Evolutionary conservation across 2,888 invertebrate species (phyloP), one percentile per base, ranked within the genome.

Genomic region (Limnephilus marmoratus): DNA sequence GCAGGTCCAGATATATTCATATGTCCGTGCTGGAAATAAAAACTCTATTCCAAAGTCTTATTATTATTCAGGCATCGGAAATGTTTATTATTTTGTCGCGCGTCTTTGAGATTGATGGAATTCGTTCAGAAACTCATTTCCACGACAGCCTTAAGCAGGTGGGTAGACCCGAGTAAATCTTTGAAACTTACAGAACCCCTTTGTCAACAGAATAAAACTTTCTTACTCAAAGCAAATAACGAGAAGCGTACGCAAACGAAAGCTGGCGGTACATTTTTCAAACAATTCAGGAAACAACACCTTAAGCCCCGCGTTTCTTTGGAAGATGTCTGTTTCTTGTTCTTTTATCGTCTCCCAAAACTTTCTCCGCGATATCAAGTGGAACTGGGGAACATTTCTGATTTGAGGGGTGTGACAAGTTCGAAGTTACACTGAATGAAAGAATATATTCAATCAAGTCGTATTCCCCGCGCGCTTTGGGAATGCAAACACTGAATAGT

Each of bases 261-360:
- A 86, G 49, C 86, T 45, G 86, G 45, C n/a, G 86, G 45, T 37
- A 86, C 41, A 86, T 45, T 86, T 86, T 86, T 45, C 86, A 86
- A 86, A 86, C 86, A 86, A 29, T 45, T n/a, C 86, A 86, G 45
- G 29, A 41, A 45, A 86, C 86, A 86, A 86, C 86, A 86, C 45
- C 86, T 45, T 83, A 45, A 86, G 49, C 45, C 49, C 45, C 37
- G 41, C 37, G 86, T 86, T 86, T 86, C 86, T 86, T n/a, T 41
- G n/a, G 86, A 86, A n/a, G 86, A 86, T 86, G 86, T 49, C 86
- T 86, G 29, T 86, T 68, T 68, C 68, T 68, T 68, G 68, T 45
- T 45, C 86, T 86, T 86, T 86, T 86, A 86, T 86, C 49, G 86
- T 45, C 86, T 45, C n/a, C 29, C 49, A 24, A 86, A 86, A 29